phyloP scores from a whole-genome alignment of 1,140 invertebrate genomes.

The Ganaspis sp. region DNA sequence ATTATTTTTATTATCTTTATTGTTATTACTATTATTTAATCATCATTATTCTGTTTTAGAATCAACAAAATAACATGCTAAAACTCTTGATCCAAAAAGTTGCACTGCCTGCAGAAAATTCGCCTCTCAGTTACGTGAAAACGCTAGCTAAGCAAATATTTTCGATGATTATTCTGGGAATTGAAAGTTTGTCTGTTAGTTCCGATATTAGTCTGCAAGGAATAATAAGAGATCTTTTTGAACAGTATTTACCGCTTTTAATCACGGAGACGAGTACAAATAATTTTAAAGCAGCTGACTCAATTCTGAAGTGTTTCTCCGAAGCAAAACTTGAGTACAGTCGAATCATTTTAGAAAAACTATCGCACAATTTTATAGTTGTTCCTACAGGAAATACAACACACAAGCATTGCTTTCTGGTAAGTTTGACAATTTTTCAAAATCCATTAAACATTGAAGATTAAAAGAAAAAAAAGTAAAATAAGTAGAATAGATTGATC shows the following conservation, averaged over 20 bases:
- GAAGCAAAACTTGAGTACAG: conserved; percentile 61
- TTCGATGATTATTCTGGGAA: conserved; percentile 67
- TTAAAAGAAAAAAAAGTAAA: no score
- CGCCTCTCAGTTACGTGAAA: conserved; percentile 50
- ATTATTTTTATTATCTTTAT: background rate
- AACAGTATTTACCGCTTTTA: conserved; percentile 68
- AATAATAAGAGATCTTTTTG: conserved; percentile 66
- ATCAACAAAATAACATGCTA: conserved; percentile 66
- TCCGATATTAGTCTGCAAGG: conserved; percentile 65
- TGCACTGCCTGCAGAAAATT: conserved; percentile 62
- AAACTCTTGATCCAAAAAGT: conserved; percentile 62
- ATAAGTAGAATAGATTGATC: no score
- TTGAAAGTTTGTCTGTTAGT: conserved; percentile 65
- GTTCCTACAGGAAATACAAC: conserved; percentile 60
- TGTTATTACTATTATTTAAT: no score
- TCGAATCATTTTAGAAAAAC: conserved; percentile 61
- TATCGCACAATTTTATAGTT: conserved; percentile 63
- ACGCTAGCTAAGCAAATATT: conserved; percentile 67
- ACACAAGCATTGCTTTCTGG: conserved; percentile 68
- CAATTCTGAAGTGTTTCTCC: conserved; percentile 65
- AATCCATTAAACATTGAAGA: background rate
- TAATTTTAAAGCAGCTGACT: conserved; percentile 61
- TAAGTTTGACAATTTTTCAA: conserved; percentile 46
- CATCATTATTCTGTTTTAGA: conserved; percentile 52
- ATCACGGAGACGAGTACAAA: conserved; percentile 51